Percentiles rank a stretch among this genome's conserved stretches.
These are phyloP conservation scores for Iselma pallidipennis DNA, from an alignment of 2,888 invertebrate species.

Conservation along the genomic window DNA sequence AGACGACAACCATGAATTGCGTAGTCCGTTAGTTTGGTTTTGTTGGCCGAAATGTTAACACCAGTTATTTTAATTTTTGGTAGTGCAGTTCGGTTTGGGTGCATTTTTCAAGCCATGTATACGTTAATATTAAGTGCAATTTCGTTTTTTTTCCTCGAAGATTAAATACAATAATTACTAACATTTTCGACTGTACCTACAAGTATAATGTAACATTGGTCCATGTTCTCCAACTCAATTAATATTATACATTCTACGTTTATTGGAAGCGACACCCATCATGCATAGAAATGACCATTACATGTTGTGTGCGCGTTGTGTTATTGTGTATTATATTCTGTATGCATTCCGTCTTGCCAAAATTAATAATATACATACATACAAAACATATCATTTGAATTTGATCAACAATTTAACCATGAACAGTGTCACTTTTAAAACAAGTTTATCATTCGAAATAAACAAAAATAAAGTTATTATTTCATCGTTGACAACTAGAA, in stretches of 20 bases:
- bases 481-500: constrained; percentile 49
- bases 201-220: constrained; percentile 2
- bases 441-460: constrained; percentile 27
- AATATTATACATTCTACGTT: constrained; percentile 4
- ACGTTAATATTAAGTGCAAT: constrained; percentile 5
- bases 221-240: constrained; percentile 11
- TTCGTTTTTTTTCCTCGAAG: background rate
- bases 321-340: background rate
- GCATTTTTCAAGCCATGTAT: too few relatives aligned
- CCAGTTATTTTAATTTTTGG: constrained; percentile 22
- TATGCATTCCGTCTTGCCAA: constrained; percentile 2
- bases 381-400: background rate
- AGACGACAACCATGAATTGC: constrained; percentile 33
- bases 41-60: constrained; percentile 46
- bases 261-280: background rate
- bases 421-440: background rate
- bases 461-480: constrained; percentile 53
- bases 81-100: constrained; percentile 11
- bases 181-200: background rate
- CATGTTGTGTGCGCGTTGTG: constrained; percentile 3
- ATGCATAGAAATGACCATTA: constrained; percentile 14
- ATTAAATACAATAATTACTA: background rate
- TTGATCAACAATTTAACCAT: background rate
- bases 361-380: background rate
- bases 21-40: constrained; percentile 48